Percentiles rank a stretch among this genome's conserved stretches.
phyloP scores from a whole-genome alignment of 2,113 vertebrate genomes.

The Odocoileus virginianus region DNA sequence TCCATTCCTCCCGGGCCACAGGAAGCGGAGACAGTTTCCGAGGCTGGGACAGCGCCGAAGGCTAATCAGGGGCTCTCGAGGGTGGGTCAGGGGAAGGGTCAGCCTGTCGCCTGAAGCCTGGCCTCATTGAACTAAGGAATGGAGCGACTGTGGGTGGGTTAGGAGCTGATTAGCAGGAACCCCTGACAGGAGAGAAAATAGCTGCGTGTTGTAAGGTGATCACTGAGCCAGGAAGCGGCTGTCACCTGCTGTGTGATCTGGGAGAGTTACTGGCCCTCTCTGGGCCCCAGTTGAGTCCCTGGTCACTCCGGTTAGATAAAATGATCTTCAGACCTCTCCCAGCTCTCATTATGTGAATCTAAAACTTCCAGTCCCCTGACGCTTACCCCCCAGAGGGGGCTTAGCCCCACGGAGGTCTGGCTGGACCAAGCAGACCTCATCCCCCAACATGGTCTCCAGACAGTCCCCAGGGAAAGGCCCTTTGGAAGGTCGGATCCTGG shows the following conservation, averaged over 20 bases:
- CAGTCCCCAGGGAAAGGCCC: neutral
- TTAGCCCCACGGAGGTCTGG: neutral
- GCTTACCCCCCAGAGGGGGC: neutral
- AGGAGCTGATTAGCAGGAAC: too few relatives aligned
- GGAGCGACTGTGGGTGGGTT: neutral
- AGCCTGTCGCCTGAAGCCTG: neutral
- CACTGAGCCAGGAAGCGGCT: neutral
- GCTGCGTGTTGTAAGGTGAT: too few relatives aligned
- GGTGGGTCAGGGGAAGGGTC: neutral
- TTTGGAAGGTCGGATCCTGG: neutral
- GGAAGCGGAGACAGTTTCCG: conserved; percentile 25
- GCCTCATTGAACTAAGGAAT: neutral
- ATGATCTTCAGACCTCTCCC: neutral
- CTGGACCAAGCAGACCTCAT: neutral
- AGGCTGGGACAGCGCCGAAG: neutral
- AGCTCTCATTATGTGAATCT: neutral
- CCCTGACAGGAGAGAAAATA: neutral
- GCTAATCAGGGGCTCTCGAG: neutral
- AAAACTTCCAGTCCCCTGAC: neutral
- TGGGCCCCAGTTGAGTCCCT: neutral
- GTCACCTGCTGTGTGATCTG: neutral
- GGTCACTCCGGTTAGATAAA: neutral
- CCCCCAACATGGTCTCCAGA: neutral
- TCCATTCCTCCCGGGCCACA: neutral
- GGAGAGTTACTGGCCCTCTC: neutral